Conservation (phyloP, 2,888 invertebrate species). For the Argyresthia goedartella region DNA sequence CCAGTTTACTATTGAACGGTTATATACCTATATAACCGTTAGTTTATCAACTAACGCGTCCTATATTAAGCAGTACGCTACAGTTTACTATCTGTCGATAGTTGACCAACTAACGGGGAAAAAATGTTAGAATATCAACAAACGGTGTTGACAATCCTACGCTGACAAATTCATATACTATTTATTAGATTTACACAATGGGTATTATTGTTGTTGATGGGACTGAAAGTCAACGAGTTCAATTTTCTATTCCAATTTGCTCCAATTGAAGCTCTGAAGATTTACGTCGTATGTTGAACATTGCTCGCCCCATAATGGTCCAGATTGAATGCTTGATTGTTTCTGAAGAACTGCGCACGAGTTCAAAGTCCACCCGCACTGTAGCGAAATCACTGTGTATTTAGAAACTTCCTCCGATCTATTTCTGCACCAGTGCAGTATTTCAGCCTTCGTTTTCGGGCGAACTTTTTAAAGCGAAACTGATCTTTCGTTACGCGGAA, state of each 20-base stretch:
- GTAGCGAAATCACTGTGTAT: background rate
- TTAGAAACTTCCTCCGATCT: background rate
- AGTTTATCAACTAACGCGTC: no score
- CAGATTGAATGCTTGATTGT: constrained; percentile 2
- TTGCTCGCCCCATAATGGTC: background rate
- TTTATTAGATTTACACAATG: no score
- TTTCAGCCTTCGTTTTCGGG: background rate
- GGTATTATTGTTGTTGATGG: no score
- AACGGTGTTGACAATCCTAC: no score
- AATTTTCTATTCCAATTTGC: background rate
- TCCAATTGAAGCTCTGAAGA: background rate
- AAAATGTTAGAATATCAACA: no score
- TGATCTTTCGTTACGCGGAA: background rate
- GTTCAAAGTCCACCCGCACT: background rate
- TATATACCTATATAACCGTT: no score
- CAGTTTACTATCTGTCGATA: no score
- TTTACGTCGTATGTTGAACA: background rate
- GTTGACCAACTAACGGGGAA: no score
- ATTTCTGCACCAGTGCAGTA: background rate
- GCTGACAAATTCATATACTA: no score
- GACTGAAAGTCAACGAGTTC: no score
- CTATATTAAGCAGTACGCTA: no score
- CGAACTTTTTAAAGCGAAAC: background rate
- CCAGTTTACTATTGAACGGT: no score
- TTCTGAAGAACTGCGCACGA: background rate